phyloP scores from a whole-genome alignment of 2,888 invertebrate genomes.

The Tetragonula carbonaria region DNA sequence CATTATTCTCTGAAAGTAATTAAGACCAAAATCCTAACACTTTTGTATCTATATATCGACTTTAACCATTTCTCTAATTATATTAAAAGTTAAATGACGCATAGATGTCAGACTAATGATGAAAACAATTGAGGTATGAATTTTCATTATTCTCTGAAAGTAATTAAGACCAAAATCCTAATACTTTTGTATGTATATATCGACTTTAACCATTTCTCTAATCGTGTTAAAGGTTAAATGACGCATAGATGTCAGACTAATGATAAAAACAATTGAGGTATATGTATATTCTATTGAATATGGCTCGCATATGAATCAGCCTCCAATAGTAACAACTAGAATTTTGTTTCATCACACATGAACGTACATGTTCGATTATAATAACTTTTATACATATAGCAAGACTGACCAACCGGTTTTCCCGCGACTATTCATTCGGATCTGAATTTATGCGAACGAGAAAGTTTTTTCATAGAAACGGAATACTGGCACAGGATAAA shows the following conservation, averaged over 20 bases:
- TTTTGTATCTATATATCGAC: background rate
- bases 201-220: too few relatives aligned
- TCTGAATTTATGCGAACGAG: slow-evolving; percentile 28
- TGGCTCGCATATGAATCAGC: background rate
- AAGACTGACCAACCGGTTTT: background rate
- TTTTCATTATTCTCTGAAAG: background rate
- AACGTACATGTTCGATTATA: background rate
- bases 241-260: background rate
- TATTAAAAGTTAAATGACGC: background rate
- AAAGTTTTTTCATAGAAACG: background rate
- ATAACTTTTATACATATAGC: too few relatives aligned
- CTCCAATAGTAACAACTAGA: background rate
- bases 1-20: too few relatives aligned
- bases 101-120: too few relatives aligned
- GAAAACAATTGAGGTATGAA: too few relatives aligned
- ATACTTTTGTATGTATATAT: background rate
- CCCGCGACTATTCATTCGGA: slow-evolving; percentile 15
- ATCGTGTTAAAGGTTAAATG: background rate
- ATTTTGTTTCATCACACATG: background rate
- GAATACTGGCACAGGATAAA: background rate
- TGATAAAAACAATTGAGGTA: background rate
- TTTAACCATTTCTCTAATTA: too few relatives aligned
- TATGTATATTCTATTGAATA: background rate
- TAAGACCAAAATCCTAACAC: background rate
- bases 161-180: background rate